Base-by-base conservation (phyloP, 2,113 vertebrate species). In the Bos javanicus region DNA sequence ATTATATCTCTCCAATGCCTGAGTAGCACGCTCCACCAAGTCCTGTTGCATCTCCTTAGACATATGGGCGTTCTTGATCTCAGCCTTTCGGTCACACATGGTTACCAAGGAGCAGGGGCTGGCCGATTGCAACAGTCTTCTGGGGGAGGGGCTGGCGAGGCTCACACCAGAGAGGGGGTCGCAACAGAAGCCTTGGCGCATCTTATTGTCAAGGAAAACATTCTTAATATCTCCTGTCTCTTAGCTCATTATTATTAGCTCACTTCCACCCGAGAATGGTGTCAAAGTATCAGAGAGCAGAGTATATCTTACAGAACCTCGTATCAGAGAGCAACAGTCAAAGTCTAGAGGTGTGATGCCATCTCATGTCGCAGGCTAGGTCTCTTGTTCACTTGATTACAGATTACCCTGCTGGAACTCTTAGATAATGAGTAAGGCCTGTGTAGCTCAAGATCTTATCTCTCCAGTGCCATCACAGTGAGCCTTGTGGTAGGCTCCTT, bases 11-110 rank as follows among this genome's bases (percentile, higher is more conserved):
- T n/a, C 62, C 62, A 67, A 1, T 19, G 33, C 62, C 62, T 67
- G 62, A n/a, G 33, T 4, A 19, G 62, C 62, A 67, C 33, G 19
- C 33, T n/a, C 1, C 62, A 9, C 30, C 15, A 2, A 67, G 33
- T 67, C 62, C 62, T 67, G 16, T 3, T n/a, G 33, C 62, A 9
- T 19, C 62, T n/a, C 1, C 62, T 67, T 0, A 4, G 3, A 17
- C 30, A 67, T 19, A n/a, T n/a, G 0, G 15, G 62, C 0, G 1
- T 67, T 67, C 62, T n/a, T n/a, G 30, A 19, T n/a, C 33, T n/a
- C 62, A n/a, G 33, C 62, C 62, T 67, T 67, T 17, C 15, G 2
- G 33, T 67, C 62, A 67, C 7, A n/a, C 15, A 9, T 9, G 62
- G 15, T 67, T 64, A 64, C 0, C 62, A n/a, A 64, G 15, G 30